Percentiles rank a stretch among this genome's conserved stretches.
Conservation (phyloP, 2,888 invertebrate genomes). For the Nematopogon swammerdamellus region DNA sequence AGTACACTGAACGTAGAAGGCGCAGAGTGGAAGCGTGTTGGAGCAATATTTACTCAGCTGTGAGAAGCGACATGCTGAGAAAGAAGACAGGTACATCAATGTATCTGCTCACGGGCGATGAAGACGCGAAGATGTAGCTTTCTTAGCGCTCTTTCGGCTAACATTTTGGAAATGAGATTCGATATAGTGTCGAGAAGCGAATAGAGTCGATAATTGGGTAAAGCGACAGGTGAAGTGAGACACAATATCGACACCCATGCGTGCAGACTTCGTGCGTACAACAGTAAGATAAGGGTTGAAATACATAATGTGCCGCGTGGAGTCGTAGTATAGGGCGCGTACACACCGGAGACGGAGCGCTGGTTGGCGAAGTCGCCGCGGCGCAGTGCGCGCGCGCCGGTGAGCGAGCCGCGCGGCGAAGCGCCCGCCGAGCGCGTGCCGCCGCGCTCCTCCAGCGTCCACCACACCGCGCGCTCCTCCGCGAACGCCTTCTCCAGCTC, state of each 20-base stretch:
- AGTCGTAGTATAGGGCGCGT: neutral
- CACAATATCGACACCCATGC: neutral
- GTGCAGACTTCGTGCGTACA: neutral
- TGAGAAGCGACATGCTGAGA: too few relatives aligned
- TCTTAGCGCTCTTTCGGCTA: too few relatives aligned
- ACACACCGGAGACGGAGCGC: constrained; percentile 64
- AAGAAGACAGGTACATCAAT: too few relatives aligned
- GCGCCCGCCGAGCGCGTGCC: constrained; percentile 74
- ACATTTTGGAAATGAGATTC: too few relatives aligned
- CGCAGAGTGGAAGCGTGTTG: too few relatives aligned
- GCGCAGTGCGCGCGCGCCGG: constrained; percentile 63
- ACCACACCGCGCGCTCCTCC: constrained; percentile 88
- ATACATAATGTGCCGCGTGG: neutral
- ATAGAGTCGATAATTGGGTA: too few relatives aligned
- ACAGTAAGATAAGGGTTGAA: neutral
- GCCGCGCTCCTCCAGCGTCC: constrained; percentile 80
- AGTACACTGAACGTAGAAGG: too few relatives aligned
- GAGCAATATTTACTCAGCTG: too few relatives aligned
- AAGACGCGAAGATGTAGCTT: too few relatives aligned
- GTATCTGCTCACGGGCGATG: too few relatives aligned
- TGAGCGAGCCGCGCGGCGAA: constrained; percentile 76
- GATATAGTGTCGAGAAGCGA: too few relatives aligned
- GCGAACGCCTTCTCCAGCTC: constrained; percentile 81
- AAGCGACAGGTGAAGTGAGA: neutral
- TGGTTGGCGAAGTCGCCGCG: constrained; percentile 73